These are phyloP conservation scores for Phoenicopterus ruber DNA, from an alignment of 2,113 vertebrate species.

Conservation along the genomic window DNA sequence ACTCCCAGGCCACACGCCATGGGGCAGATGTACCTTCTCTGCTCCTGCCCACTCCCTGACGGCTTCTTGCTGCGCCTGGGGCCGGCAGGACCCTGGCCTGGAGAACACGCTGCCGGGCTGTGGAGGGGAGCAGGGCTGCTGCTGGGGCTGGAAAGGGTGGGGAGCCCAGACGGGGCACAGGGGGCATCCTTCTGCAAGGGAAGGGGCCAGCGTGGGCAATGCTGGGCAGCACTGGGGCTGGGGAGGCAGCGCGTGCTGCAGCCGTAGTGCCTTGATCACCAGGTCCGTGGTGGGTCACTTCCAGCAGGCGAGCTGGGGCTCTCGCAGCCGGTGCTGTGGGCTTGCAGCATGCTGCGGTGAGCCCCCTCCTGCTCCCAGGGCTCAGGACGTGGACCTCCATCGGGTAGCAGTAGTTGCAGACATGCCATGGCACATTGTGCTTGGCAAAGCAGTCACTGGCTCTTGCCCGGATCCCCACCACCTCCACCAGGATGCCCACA, in stretches of 20 bases:
- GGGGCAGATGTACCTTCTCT: neutral
- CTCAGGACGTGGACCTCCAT: neutral
- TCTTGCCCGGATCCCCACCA: neutral
- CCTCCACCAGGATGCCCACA: neutral
- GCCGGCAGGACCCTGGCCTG: fast-evolving
- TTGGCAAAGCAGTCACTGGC: neutral
- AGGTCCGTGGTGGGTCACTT: neutral
- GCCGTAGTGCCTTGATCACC: fast-evolving
- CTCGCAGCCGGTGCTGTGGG: neutral
- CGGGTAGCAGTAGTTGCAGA: slow-evolving; percentile 8
- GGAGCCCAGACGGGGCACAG: too few species aligned
- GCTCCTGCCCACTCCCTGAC: fast-evolving
- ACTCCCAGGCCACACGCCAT: neutral
- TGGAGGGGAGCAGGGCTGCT: neutral
- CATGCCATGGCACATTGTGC: neutral
- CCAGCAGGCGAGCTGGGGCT: neutral
- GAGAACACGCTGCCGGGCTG: neutral
- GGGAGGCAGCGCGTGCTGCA: fast-evolving
- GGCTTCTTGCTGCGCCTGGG: neutral
- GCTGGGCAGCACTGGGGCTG: neutral
- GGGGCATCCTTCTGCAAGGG: neutral
- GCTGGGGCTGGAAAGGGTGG: neutral
- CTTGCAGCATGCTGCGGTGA: neutral
- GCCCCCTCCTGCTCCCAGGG: neutral
- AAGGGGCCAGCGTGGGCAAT: neutral